Evolutionary conservation across 2,113 vertebrate species (phyloP), one percentile per base, ranked within the genome.

Genomic region (Halcyon malimbica): DNA sequence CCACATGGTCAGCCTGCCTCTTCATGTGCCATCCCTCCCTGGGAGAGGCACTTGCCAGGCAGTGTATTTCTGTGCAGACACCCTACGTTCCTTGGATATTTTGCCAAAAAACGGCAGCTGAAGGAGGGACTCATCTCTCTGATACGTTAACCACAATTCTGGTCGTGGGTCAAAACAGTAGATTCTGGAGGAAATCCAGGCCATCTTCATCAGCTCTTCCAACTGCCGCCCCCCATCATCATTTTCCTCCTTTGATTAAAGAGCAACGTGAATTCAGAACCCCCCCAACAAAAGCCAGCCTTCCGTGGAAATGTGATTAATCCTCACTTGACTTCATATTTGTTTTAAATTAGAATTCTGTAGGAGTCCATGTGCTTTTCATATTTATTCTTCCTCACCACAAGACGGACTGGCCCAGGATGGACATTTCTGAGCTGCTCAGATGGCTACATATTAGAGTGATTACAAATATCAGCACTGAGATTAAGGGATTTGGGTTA

Each of bases 331-430:
- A 94, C 90, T 94, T 88, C 5, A 2, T 96, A 86, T 96, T 98
- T 97, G 82, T 94, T 97, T 97, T 62, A 71, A 92, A 89, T 92
- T 94, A 96, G 88, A 89, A 92, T 92, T 70, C 95, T 96, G 83
- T 26, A 35, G 65, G 35, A 63, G 35, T n/a, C 89, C 93, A 89
- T 94, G 79, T 97, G 97, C 93, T 97, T 98, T 94, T 96, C 60
- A 81, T 97, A 71, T 97, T 97, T 97, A 54, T 82, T 94, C 94
- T 91, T 92, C 79, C 74, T 85, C 18, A 63, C 70, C 84, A 57
- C 11, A 42, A 84, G 92, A 64, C 1, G 35, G 73, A 54, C 50
- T 74, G 70, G 90, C 63, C 65, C 73, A 17, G 46, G 51, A 31
- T 28, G 80, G 88, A 84, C 70, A 37, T 68, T 92, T 81, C 63